Conservation (phyloP, 2,113 vertebrate species). For the Leptodactylus fuscus region DNA sequence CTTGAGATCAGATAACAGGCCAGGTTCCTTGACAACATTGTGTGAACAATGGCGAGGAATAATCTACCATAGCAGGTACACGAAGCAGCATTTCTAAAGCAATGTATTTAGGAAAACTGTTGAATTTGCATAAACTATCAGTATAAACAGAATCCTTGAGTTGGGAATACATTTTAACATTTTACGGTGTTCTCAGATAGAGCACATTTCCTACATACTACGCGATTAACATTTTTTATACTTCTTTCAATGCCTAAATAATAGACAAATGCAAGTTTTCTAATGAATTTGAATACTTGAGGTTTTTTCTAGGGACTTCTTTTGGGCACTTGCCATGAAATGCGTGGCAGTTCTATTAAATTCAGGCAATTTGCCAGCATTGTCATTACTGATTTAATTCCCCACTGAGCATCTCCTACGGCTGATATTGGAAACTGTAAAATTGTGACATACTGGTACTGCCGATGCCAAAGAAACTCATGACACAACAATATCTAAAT, state of each 20-base stretch:
- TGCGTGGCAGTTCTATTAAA: background rate
- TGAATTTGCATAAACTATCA: too few relatives aligned
- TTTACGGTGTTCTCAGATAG: too few relatives aligned
- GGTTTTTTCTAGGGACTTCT: conserved; percentile 4
- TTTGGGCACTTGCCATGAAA: conserved; percentile 21
- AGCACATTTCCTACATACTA: too few relatives aligned
- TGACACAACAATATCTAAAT: background rate
- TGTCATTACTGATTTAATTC: conserved; percentile 27
- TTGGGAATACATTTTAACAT: too few relatives aligned
- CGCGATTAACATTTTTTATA: background rate
- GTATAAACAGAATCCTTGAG: too few relatives aligned
- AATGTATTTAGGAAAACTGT: too few relatives aligned
- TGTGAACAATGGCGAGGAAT: too few relatives aligned
- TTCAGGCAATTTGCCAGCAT: background rate
- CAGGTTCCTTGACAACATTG: too few relatives aligned
- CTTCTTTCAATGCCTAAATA: background rate
- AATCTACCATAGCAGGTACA: too few relatives aligned
- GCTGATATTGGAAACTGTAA: background rate
- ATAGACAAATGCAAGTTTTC: background rate
- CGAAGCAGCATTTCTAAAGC: too few relatives aligned
- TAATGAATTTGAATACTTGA: background rate
- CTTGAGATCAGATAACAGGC: too few relatives aligned
- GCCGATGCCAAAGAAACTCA: background rate
- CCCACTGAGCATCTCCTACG: background rate
- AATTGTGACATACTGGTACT: background rate